Evolutionary conservation across 2,113 vertebrate genomes (phyloP).

Genomic region (Dasyurus viverrinus): DNA sequence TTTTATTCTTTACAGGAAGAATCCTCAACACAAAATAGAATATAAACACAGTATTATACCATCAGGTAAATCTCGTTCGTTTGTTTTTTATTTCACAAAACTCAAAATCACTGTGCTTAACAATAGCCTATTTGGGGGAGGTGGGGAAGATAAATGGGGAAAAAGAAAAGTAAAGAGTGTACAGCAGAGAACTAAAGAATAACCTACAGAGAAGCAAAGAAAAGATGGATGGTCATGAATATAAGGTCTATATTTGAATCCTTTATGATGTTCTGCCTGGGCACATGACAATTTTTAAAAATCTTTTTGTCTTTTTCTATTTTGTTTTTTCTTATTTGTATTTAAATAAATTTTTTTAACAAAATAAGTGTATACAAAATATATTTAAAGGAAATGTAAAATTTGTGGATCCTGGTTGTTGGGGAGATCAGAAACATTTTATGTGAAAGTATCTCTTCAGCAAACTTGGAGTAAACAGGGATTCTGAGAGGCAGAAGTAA

Average conservation of each 20-base stretch:
- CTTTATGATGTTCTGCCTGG: too few species aligned
- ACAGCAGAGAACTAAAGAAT: too few species aligned
- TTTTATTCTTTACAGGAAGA: constrained; percentile 82
- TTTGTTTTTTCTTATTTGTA: too few species aligned
- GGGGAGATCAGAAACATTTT: not conserved
- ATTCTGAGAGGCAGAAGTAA: not conserved
- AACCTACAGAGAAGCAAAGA: too few species aligned
- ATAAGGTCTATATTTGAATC: too few species aligned
- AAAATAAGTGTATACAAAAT: not conserved
- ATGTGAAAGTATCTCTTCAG: not conserved
- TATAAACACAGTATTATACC: constrained; percentile 82
- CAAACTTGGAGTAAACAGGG: not conserved
- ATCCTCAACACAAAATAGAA: constrained; percentile 87
- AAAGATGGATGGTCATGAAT: too few species aligned
- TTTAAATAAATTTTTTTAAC: too few species aligned
- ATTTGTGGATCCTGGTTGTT: not conserved
- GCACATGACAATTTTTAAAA: too few species aligned
- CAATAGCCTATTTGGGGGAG: too few species aligned
- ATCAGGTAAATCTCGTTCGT: constrained; percentile 75
- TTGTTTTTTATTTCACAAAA: constrained; percentile 12
- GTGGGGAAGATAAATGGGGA: too few species aligned
- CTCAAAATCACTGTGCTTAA: constrained; percentile 2
- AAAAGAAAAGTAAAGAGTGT: too few species aligned
- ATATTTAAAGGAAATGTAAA: not conserved
- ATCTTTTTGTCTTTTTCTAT: too few species aligned